Percentiles rank a stretch among this genome's conserved stretches.
phyloP scores from a whole-genome alignment of 2,113 vertebrate genomes.

The Hyperopisus bebe region DNA sequence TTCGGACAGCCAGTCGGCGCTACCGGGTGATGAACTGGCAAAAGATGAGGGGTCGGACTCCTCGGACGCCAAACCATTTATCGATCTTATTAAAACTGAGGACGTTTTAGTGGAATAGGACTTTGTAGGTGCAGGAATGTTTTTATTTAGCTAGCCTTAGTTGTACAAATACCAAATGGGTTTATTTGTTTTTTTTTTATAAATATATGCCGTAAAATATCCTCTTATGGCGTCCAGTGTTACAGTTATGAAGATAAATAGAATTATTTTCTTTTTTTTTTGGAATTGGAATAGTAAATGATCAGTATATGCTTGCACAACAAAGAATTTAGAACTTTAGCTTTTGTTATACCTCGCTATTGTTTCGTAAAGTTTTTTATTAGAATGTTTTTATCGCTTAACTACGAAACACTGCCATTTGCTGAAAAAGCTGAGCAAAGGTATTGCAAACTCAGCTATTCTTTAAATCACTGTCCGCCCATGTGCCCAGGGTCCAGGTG shows the following conservation, averaged over 20 bases:
- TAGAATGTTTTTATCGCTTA: background rate
- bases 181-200: background rate
- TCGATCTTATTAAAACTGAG: slow-evolving; percentile 61
- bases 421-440: background rate
- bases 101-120: slow-evolving; percentile 23
- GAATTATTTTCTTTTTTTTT: background rate
- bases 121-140: background rate
- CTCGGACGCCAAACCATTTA: slow-evolving; percentile 62
- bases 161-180: background rate
- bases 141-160: slow-evolving; percentile 10
- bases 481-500: background rate
- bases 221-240: background rate
- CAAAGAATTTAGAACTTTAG: background rate
- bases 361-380: background rate
- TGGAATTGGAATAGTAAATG: background rate
- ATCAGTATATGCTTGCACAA: slow-evolving; percentile 13
- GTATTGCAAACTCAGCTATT: background rate
- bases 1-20: slow-evolving; percentile 58
- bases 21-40: slow-evolving; percentile 32
- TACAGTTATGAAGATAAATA: slow-evolving; percentile 9
- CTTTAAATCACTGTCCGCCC: background rate
- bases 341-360: slow-evolving; percentile 6
- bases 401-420: slow-evolving; percentile 6
- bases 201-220: background rate
- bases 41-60: slow-evolving; percentile 58